A percentile compares a stretch with the other conserved stretches of the same genome.
Conservation (phyloP, 2,888 invertebrate species). For the Abrostola triplasia region DNA sequence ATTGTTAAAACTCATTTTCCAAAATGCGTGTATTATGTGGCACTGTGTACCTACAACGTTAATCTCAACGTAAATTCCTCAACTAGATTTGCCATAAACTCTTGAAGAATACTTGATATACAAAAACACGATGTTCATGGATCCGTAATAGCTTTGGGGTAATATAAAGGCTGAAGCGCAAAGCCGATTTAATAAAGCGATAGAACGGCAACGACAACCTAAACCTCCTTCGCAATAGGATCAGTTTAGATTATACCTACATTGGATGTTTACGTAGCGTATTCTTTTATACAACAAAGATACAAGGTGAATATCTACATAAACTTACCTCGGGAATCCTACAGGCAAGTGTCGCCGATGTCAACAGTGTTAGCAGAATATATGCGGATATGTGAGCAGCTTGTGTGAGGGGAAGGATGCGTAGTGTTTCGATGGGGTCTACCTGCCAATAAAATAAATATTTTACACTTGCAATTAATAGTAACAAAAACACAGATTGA, state of each 20-base stretch:
- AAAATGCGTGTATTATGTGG: background rate
- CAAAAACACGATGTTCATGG: constrained; percentile 32
- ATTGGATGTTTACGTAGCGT: constrained; percentile 25
- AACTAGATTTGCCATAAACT: constrained; percentile 31
- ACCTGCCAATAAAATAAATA: constrained; percentile 58
- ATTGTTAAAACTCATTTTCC: background rate
- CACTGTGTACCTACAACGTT: background rate
- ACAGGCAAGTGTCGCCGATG: constrained; percentile 63
- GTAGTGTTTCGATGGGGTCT: constrained; percentile 22
- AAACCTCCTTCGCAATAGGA: constrained; percentile 25
- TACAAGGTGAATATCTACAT: constrained; percentile 38
- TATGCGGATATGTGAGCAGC: constrained; percentile 49
- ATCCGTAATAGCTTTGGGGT: constrained; percentile 28
- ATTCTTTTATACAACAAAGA: constrained; percentile 24
- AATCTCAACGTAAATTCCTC: constrained; percentile 9
- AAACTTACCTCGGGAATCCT: constrained; percentile 71
- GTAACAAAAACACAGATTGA: no score
- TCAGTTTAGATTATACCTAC: constrained; percentile 24
- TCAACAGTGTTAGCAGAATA: constrained; percentile 59
- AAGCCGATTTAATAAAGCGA: constrained; percentile 23
- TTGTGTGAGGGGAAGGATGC: constrained; percentile 36
- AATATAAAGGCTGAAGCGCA: constrained; percentile 29
- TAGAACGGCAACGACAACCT: constrained; percentile 21
- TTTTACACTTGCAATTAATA: background rate
- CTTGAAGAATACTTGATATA: constrained; percentile 21